Evolutionary conservation across 2,113 vertebrate genomes (phyloP).

Genomic region (Ophiodon elongatus): DNA sequence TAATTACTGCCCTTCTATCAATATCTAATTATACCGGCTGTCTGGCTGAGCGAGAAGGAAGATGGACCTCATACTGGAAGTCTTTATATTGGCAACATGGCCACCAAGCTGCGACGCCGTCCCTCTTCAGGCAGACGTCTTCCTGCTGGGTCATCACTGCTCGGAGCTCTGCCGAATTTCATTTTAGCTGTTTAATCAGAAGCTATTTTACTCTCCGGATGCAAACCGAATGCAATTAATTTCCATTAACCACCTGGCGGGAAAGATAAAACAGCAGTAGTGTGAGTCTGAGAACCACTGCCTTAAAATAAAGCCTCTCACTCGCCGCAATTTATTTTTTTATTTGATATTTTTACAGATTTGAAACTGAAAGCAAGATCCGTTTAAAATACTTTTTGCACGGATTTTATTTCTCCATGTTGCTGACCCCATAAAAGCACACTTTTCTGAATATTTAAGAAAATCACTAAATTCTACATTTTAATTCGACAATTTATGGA

Average conservation of each 20-base stretch:
- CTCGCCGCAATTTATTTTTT: slow-evolving; percentile 16
- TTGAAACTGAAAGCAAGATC: not conserved
- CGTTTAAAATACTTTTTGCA: not conserved
- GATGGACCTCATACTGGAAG: slow-evolving; percentile 71
- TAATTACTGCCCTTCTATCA: slow-evolving; percentile 83
- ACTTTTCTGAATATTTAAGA: not conserved
- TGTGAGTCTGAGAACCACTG: not conserved
- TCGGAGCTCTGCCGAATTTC: slow-evolving; percentile 50
- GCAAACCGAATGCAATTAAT: slow-evolving; percentile 65
- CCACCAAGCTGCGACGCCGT: slow-evolving; percentile 38
- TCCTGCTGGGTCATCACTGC: slow-evolving; percentile 46
- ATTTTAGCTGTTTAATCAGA: slow-evolving; percentile 71
- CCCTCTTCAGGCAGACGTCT: slow-evolving; percentile 48
- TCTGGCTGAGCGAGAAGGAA: slow-evolving; percentile 67
- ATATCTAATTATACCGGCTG: slow-evolving; percentile 84
- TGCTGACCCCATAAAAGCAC: not conserved
- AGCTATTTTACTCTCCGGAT: slow-evolving; percentile 57
- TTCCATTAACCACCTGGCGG: slow-evolving; percentile 71
- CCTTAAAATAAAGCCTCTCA: slow-evolving; percentile 22
- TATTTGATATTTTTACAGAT: not conserved
- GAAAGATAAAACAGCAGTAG: slow-evolving; percentile 58
- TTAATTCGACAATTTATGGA: no score
- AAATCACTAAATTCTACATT: no score
- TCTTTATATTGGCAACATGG: slow-evolving; percentile 65
- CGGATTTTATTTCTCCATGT: not conserved